Base-by-base conservation (phyloP, 1,140 invertebrate species). In the Atta cephalotes region DNA sequence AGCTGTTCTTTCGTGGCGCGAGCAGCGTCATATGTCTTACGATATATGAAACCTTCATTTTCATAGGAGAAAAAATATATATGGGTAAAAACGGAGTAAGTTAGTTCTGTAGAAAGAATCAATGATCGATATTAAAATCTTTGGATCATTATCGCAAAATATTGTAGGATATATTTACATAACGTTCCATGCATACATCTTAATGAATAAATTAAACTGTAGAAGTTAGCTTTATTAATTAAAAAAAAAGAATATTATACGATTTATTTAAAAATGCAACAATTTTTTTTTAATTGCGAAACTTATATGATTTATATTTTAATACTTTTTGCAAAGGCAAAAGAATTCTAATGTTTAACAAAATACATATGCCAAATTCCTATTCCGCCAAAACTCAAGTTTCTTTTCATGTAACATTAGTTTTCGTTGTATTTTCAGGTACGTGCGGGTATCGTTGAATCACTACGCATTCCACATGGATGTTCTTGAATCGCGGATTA, bases 1-100 rank as follows among this genome's bases (percentile, higher is more conserved):
- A 90, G 89, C 87, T 88, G 89, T 56, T 74, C 35, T 53, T 49
- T 49, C 68, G 18, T 63, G 18, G 39, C 53, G 68, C 77, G 45
- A 39, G 72, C n/a, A n/a, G n/a, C 49, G 68, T 60, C 70, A 31
- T 84, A 62, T 53, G 70, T 84, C 62, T 62, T 76, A 49, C 49
- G 14, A 84, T 62, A 51, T 51, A 62, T 49, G 56, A 76, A 84
- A 45, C 80, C 56, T 51, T 25, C 25, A 25, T 39, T 74, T 68
- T 16, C 39, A 21, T n/a, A 35, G 21, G 5, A 84, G 49, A 9
- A 53, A n/a, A 49, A 45, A 56, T 18, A 25, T 39, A 14, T 53
- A 62, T 7, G 12, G 58, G 49, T 71, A 31, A 39, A 72, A 81
- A 81, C 45, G 31, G 12, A 39, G 3, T n/a, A 60, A 71, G 58